Conservation (phyloP, 2,797 vertebrate species). For the Luscinia luscinia region DNA sequence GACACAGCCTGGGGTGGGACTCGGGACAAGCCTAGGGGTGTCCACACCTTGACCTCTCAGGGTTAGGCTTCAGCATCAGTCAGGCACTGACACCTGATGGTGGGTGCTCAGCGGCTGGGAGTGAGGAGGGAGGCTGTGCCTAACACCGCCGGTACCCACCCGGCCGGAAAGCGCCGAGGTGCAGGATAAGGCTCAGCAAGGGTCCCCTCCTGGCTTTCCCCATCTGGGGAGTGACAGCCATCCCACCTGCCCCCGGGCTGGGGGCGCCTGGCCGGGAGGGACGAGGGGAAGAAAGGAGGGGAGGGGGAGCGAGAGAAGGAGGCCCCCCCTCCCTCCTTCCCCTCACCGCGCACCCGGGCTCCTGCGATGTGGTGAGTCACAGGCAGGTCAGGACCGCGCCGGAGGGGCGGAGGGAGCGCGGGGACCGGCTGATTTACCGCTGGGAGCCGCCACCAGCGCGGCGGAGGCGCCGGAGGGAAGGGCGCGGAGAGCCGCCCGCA, state of each 20-base stretch:
- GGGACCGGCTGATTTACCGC: conserved; percentile 55
- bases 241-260: neutral
- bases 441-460: conserved; percentile 63
- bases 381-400: conserved; percentile 64
- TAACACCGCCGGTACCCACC: no score
- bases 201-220: neutral
- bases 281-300: neutral
- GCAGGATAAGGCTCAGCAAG: neutral
- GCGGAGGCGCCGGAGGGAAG: conserved; percentile 34
- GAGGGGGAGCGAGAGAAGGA: neutral
- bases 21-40: neutral
- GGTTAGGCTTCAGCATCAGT: neutral
- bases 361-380: conserved; percentile 75
- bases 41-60: neutral
- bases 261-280: neutral
- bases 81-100: neutral
- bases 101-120: neutral
- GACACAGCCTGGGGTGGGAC: accelerated
- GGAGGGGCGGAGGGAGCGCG: conserved; percentile 68
- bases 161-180: neutral
- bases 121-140: neutral
- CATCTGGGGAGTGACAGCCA: neutral
- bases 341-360: neutral
- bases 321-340: neutral
- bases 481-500: conserved; percentile 25